Evolutionary conservation across 1,140 invertebrate genomes (phyloP).

Genomic region (Ectropis grisescens): DNA sequence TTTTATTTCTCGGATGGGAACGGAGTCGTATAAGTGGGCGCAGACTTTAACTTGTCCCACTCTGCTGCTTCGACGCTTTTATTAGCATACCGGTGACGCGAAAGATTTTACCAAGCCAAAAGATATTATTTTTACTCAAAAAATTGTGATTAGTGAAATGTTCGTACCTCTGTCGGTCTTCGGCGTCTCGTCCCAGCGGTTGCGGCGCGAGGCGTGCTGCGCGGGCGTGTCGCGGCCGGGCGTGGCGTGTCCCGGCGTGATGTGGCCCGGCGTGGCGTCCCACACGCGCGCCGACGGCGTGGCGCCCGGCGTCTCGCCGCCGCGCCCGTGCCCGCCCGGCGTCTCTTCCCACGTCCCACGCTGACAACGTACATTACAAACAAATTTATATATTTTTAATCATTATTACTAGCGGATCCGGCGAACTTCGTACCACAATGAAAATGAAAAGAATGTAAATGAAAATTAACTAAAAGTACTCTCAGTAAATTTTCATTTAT

Average conservation of each 20-base stretch:
- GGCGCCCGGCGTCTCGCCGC: conserved; percentile 91
- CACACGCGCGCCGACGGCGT: conserved; percentile 93
- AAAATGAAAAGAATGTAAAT: too few species aligned
- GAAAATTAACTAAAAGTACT: too few species aligned
- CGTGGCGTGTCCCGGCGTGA: conserved; percentile 89
- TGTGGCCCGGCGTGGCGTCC: conserved; percentile 93
- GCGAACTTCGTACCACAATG: background rate
- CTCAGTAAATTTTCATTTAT: too few species aligned
- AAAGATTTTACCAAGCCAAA: too few species aligned
- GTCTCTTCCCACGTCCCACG: conserved; percentile 94
- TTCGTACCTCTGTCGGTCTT: conserved; percentile 89
- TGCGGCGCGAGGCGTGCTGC: conserved; percentile 88
- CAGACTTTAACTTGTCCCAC: too few species aligned
- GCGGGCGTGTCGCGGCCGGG: conserved; percentile 92
- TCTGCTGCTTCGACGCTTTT: too few species aligned
- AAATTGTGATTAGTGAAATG: too few species aligned
- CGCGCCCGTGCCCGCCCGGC: conserved; percentile 83
- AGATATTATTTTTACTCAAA: too few species aligned
- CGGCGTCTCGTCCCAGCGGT: conserved; percentile 99
- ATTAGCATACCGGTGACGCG: too few species aligned
- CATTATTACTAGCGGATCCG: background rate
- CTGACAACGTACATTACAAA: too few species aligned
- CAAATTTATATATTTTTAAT: background rate
- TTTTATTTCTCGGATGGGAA: too few species aligned
- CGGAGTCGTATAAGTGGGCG: too few species aligned